Base-by-base conservation (phyloP, 2,888 invertebrate species). In the Heliconius erato region DNA sequence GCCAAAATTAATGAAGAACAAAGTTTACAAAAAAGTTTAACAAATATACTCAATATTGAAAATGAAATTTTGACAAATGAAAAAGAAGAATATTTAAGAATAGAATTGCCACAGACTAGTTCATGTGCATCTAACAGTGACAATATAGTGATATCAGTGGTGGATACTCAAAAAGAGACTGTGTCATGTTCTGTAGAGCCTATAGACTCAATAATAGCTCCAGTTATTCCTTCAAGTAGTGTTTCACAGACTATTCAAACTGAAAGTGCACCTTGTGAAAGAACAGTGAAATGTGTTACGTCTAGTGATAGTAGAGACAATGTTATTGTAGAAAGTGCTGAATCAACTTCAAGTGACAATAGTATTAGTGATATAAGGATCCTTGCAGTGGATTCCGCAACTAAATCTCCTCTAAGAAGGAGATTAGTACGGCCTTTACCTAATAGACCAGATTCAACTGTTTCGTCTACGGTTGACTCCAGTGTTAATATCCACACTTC, bases 271-370 rank as follows among this genome's bases (percentile, higher is more conserved):
- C 85, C 88, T 84, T 89, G 90, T 89, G 92, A 92, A 86, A 91
- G 94, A 91, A 95, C 95, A 93, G 90, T 94, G 83, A 95, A 95
- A 88, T 92, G 91, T 93, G 94, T 92, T 84, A 91, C 93, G 85
- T 95, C 95, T 88, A 94, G 95, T 95, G 95, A 93, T 90, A 93
- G 86, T 88, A 89, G 91, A 86, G 94, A 94, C 91, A 93, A 91
- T 92, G 92, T 95, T 86, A 93, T 91, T 89, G 92, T 95, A 86
- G 95, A 94, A 92, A 94, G 92, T 93, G 95, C 93, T 80, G 95
- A 96, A 90, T 94, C 95, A 85, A 95, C 96, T 63, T 95, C 95
- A 85, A 94, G 93, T 95, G 95, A 95, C 89, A 93, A 89, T 92
- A 93, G 92, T 93, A 91, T 92, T 87, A 92, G 94, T 93, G 94